Base-by-base conservation (phyloP, 2,113 vertebrate species). In the Indicator indicator region DNA sequence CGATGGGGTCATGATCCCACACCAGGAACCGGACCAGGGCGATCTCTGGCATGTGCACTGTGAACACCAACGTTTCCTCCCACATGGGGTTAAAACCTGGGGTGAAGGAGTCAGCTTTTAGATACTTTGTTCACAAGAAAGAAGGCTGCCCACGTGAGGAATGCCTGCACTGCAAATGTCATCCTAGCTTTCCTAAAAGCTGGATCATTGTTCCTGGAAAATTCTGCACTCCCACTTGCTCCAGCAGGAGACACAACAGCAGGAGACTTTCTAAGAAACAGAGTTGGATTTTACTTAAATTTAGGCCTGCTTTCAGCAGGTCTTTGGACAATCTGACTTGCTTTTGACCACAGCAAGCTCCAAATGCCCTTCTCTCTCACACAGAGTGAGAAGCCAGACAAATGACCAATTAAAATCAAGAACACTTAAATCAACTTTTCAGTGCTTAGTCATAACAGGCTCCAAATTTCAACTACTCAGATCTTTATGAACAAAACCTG, bases 1-100 rank as follows among this genome's bases (percentile, higher is more conserved):
- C 99, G 4, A 99, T 99, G 48, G 99, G 99, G 94, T 99, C 99
- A 2, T 99, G 99, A 71, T 99, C 99, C 99, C 99, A 99, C 89
- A 99, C 99, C 0, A 99, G 98, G 97, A 99, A 99, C 16, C 99
- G 99, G 44, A 99, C 96, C 27, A 99, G 97, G 0, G 99, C 97
- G 1, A 99, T 96, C 97, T 99, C 99, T 0, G 99, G 98, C 99
- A 99, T 99, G 96, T 99, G 98, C 5, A 99, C 95, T 0, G 98
- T 98, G 97, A 99, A 99, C 76, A 99, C 98, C 95, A 99, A 83
- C 0, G 99, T 99, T 86, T 99, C 99, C 96, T 99, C 99, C 99
- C 99, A 99, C 99, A 99, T 99, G 1, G 99, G 99, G 96, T 99
- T 99, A 96, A 99, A 99, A 3, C 99, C 99, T 99, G 15, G 52